Base-by-base conservation (phyloP, 2,888 invertebrate genomes). In the Adelphocoris suturalis region DNA sequence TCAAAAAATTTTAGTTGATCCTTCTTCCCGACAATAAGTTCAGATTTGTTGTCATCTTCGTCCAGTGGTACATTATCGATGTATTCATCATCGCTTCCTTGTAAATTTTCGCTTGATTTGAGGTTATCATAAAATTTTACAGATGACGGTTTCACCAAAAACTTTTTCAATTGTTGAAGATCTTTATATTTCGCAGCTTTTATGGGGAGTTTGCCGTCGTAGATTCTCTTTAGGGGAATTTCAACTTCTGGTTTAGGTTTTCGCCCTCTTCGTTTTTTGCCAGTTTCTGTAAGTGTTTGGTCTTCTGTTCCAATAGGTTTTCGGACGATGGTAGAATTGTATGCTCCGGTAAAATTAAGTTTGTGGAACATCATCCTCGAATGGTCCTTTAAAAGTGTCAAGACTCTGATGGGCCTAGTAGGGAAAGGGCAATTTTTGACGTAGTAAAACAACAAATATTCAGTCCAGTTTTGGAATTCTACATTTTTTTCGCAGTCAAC, bases 391-490 rank as follows among this genome's bases (percentile, higher is more conserved):
- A 11, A 52, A 52, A 52, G 52, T 52, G 2, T 61, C 61, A 61
- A 61, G 61, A 61, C 19, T 19, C 61, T 61, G 61, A 61, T 61
- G 61, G 61, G 61, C 19, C 61, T 61, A 3, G 57, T 57, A 16
- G 57, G 16, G 13, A 57, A 13, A 13, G 57, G 57, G 16, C 57
- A 57, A 13, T 57, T 57, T 57, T 9, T 57, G 57, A 57, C 57
- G 16, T 57, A 57, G 61, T 19, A 61, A 19, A 19, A 16, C 7
- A 3, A 19, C 19, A 61, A 61, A 61, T 19, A 61, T 19, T 61
- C 61, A 16, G 61, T 61, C 61, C 61, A 61, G 9, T 16, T 57
- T 61, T 61, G 61, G 61, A 61, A 61, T 61, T 61, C 19, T 19
- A 61, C 61, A n/a, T 61, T 19, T 61, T 61, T 61, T 19, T n/a